Conservation (phyloP, 1,140 invertebrate genomes). For the Drosophila takahashii region DNA sequence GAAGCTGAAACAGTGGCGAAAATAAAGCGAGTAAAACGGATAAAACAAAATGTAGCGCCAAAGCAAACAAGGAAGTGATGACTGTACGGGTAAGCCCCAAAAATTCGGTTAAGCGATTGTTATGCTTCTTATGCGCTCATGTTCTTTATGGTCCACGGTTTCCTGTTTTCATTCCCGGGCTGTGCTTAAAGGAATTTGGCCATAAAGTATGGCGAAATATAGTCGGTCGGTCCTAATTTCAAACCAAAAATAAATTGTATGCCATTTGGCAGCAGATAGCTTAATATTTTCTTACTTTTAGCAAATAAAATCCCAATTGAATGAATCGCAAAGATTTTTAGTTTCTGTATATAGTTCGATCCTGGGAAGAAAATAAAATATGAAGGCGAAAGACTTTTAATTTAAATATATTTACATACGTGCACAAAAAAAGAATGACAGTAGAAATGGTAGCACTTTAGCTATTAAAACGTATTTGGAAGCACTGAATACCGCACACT, state of each 20-base stretch:
- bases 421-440: conserved; percentile 31
- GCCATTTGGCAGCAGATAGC: not conserved
- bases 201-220: not conserved
- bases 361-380: not conserved
- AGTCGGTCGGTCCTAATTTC: conserved; percentile 4
- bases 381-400: not conserved
- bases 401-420: conserved; percentile 35
- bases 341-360: no score
- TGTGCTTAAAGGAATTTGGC: conserved; percentile 1
- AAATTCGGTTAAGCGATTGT: conserved; percentile 33
- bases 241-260: not conserved
- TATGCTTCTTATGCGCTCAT: conserved; percentile 34
- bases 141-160: conserved; percentile 29
- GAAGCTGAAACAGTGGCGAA: conserved; percentile 18
- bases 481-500: not conserved
- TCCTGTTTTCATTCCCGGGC: conserved; percentile 23
- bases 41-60: conserved; percentile 1
- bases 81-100: conserved; percentile 42
- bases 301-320: not conserved
- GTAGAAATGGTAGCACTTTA: not conserved
- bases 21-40: not conserved
- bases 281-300: not conserved
- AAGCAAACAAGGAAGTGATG: conserved; percentile 42
- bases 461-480: not conserved
- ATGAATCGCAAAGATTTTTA: not conserved